Conservation (phyloP, 2,113 vertebrate species). For the Apodemus speciosus region DNA sequence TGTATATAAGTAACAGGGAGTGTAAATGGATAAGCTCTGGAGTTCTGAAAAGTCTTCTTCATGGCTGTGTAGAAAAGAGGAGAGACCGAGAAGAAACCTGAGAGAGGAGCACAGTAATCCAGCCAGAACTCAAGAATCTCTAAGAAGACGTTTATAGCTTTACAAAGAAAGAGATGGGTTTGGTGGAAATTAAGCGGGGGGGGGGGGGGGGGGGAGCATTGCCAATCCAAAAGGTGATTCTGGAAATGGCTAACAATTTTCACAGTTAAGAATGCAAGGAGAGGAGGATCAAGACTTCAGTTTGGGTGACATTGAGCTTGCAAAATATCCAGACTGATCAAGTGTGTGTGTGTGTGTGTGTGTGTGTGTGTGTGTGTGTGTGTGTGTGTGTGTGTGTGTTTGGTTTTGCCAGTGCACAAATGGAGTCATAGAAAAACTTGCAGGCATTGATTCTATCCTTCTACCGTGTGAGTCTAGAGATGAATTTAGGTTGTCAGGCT, state of each 20-base stretch:
- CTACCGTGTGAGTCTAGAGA: no score
- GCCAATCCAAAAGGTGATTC: neutral
- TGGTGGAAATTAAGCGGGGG: neutral
- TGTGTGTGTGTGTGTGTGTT: neutral
- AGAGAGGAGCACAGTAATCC: neutral
- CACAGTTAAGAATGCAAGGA: neutral
- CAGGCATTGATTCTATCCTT: neutral
- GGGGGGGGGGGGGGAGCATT: no score
- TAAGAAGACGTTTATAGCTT: neutral
- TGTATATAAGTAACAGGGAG: neutral
- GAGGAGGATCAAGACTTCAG: neutral
- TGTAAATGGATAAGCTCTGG: neutral
- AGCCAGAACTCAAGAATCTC: neutral
- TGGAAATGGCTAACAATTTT: neutral
- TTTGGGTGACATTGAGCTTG: neutral
- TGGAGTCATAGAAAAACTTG: neutral
- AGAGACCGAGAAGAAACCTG: neutral
- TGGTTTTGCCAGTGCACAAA: no score
- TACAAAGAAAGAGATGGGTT: neutral
- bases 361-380: neutral
- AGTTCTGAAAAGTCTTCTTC: neutral
- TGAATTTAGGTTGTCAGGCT: neutral
- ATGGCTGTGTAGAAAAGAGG: neutral
- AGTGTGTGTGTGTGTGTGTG: neutral
- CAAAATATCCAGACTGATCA: neutral